Evolutionary conservation across 1,140 invertebrate genomes (phyloP), one percentile per base, ranked within the genome.

Genomic region (Agrilus planipennis): DNA sequence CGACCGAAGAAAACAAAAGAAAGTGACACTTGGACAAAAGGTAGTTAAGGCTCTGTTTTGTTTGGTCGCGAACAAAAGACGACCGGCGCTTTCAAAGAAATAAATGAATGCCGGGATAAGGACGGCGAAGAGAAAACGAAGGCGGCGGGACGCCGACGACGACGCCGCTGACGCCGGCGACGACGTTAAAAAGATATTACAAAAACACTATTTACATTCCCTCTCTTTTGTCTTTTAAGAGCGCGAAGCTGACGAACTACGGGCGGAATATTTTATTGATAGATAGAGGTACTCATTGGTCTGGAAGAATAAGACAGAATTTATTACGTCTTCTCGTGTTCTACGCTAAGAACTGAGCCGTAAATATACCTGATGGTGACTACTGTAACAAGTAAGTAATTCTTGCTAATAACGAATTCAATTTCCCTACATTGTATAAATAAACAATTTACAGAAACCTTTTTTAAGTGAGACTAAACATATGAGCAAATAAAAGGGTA

Each of bases 1-100:
- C 39, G 42, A 41, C 47, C 36, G 45, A 52, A 50, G 46, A 49
- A 56, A 61, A 55, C 58, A 59, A 58, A 58, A 55, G 58, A 58
- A 61, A 55, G 57, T 54, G 58, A 59, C 58, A 59, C 57, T 59
- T 51, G 58, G 58, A 61, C 57, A 61, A 61, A 61, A 61, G 58
- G 58, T 61, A 61, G 57, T 61, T 61, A 61, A 59, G 57, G 55
- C 53, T 53, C 47, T 56, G 53, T 59, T 59, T 59, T 59, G 57
- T 59, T 59, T 46, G 47, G 50, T 28, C 14, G 34, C 20, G 40
- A 34, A 52, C 48, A 49, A 50, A 48, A 52, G 48, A 55, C 51
- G 49, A n/a, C n/a, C n/a, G 49, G 49, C 49, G 56, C 40, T 42
- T 19, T 46, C 49, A 57, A 57, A 59, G 55, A 59, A 57, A 58